A percentile compares a stretch with the other conserved stretches of the same genome.
These are phyloP conservation scores for Phoeniculus purpureus DNA, from an alignment of 2,797 vertebrate genomes.

Conservation along the genomic window DNA sequence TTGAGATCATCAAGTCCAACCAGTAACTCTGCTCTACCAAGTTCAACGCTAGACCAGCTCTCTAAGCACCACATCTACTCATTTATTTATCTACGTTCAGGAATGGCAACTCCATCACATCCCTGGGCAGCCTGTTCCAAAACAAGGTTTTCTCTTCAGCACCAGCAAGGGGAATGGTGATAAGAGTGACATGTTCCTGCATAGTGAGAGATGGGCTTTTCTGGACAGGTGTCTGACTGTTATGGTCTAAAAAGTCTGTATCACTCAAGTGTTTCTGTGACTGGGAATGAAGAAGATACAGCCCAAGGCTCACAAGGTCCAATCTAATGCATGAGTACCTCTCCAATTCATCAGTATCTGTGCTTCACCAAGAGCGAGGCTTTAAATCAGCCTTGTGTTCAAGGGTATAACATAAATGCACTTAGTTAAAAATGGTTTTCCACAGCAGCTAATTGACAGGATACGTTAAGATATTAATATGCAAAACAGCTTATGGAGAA, in stretches of 20 bases:
- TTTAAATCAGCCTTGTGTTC: not conserved
- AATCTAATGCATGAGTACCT: not conserved
- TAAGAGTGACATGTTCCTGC: too few relatives aligned
- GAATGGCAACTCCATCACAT: too few relatives aligned
- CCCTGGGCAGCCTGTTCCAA: too few relatives aligned
- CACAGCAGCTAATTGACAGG: not conserved
- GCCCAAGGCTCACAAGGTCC: not conserved
- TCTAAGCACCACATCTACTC: too few relatives aligned
- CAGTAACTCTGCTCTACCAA: too few relatives aligned
- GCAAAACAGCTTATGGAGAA: not conserved
- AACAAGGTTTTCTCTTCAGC: too few relatives aligned
- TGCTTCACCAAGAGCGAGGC: not conserved
- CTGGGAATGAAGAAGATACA: not conserved
- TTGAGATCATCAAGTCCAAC: too few relatives aligned
- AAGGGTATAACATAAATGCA: not conserved
- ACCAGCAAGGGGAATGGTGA: too few relatives aligned
- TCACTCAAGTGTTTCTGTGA: not conserved
- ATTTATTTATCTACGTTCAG: too few relatives aligned
- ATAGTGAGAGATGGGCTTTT: not conserved
- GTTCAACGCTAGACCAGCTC: too few relatives aligned
- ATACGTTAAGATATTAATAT: not conserved
- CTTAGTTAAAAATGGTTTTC: not conserved
- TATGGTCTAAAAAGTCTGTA: too few relatives aligned
- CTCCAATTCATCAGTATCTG: not conserved
- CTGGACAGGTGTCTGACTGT: not conserved